Percentiles rank a stretch among this genome's conserved stretches.
phyloP scores from a whole-genome alignment of 2,797 vertebrate genomes.

The Lutjanus argentimaculatus region DNA sequence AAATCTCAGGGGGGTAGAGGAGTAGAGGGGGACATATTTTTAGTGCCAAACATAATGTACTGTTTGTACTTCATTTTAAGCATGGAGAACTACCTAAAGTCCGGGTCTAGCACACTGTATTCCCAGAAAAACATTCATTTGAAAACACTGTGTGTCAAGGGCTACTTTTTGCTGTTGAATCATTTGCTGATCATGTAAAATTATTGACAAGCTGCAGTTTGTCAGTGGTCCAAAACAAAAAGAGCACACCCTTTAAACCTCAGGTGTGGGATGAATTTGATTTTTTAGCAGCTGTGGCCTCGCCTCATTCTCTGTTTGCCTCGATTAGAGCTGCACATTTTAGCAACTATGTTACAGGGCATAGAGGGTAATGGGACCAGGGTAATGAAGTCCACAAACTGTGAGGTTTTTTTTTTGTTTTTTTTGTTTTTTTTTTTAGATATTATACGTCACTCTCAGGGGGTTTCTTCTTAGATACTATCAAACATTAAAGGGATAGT shows the following conservation, averaged over 20 bases:
- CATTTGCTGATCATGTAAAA: slow-evolving; percentile 5
- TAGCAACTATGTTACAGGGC: neutral
- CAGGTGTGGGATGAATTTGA: neutral
- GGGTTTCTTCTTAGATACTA: slow-evolving; percentile 38
- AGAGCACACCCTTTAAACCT: slow-evolving; percentile 6
- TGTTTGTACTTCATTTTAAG: slow-evolving; percentile 29
- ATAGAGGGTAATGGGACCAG: slow-evolving; percentile 24
- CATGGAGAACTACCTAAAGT: neutral
- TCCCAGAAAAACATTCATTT: slow-evolving; percentile 18
- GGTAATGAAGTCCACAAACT: slow-evolving; percentile 40
- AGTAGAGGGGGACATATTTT: slow-evolving; percentile 5
- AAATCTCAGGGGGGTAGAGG: slow-evolving; percentile 7
- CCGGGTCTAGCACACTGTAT: neutral
- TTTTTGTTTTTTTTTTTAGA: slow-evolving; percentile 33
- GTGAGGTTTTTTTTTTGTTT: slow-evolving; percentile 16
- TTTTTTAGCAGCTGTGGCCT: neutral
- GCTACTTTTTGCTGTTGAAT: slow-evolving; percentile 22
- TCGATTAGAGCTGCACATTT: slow-evolving; percentile 15
- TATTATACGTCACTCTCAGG: slow-evolving; percentile 51
- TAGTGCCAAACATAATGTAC: slow-evolving; percentile 1
- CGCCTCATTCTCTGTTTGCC: slow-evolving; percentile 6
- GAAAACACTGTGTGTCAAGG: neutral
- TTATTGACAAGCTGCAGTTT: neutral
- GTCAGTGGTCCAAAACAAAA: slow-evolving; percentile 21
- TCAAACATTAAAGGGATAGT: slow-evolving; percentile 1